phyloP scores from a whole-genome alignment of 1,140 invertebrate genomes.

The Mylabris phalerata region DNA sequence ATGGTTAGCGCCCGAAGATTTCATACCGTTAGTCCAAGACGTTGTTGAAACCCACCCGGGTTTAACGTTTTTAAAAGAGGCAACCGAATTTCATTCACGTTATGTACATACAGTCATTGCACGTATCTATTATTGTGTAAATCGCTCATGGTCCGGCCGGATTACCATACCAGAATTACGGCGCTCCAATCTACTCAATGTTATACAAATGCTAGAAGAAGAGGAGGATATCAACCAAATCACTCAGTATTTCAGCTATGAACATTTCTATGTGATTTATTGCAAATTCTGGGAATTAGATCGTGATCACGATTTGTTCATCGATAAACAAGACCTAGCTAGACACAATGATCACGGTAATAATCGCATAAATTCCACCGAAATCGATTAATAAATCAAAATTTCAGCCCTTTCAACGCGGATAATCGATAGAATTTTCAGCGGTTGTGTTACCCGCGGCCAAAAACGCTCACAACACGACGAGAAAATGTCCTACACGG shows the following conservation, averaged over 20 bases:
- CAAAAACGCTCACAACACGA: constrained; percentile 47
- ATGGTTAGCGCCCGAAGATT: constrained; percentile 73
- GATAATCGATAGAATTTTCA: constrained; percentile 97
- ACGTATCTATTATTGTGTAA: constrained; percentile 97
- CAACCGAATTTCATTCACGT: constrained; percentile 96
- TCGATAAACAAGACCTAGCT: constrained; percentile 88
- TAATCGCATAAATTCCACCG: not conserved
- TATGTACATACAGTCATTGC: constrained; percentile 95
- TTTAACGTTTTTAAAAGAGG: constrained; percentile 91
- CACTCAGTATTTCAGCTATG: constrained; percentile 97
- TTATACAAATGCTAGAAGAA: constrained; percentile 72
- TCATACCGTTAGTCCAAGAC: constrained; percentile 91
- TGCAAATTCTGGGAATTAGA: constrained; percentile 99
- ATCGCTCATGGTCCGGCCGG: constrained; percentile 93
- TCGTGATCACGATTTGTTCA: constrained; percentile 95
- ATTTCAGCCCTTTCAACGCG: constrained; percentile 81
- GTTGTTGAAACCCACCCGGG: constrained; percentile 99
- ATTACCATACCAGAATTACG: constrained; percentile 86
- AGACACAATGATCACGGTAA: constrained; percentile 94
- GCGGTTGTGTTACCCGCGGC: constrained; percentile 86
- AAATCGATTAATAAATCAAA: not conserved
- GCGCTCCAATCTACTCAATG: constrained; percentile 78
- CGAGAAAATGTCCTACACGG: constrained; percentile 87
- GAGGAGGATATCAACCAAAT: constrained; percentile 98
- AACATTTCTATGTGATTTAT: constrained; percentile 99